Conservation (phyloP, 1,140 invertebrate genomes). For the Drosophila erecta region DNA sequence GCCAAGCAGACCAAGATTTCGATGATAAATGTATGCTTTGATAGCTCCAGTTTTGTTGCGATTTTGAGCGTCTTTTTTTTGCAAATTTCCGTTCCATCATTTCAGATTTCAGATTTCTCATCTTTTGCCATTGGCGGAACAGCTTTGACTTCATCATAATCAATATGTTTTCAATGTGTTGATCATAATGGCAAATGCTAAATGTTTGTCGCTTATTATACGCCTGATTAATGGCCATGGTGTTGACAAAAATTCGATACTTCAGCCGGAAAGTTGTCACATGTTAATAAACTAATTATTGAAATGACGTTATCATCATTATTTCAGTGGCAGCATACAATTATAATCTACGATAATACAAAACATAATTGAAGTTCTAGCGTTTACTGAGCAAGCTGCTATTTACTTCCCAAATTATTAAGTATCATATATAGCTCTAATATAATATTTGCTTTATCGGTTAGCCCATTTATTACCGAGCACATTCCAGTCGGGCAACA, state of each 20-base stretch:
- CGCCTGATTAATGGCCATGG: constrained; percentile 50
- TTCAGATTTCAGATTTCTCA: constrained; percentile 1
- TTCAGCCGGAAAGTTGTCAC: constrained; percentile 17
- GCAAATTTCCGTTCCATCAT: constrained; percentile 38
- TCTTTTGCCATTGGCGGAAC: constrained; percentile 39
- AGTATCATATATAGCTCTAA: not conserved
- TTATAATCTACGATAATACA: too few species aligned
- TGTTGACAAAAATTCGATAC: constrained; percentile 29
- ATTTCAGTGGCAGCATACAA: too few species aligned
- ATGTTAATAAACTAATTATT: constrained; percentile 4
- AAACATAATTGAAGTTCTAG: not conserved
- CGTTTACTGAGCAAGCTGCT: constrained; percentile 7
- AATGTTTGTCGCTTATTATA: constrained; percentile 52
- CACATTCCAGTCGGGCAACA: constrained; percentile 1
- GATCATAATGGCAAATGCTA: constrained; percentile 32
- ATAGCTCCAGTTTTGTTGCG: constrained; percentile 59
- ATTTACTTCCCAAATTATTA: not conserved
- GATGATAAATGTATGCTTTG: constrained; percentile 71
- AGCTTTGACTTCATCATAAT: constrained; percentile 38
- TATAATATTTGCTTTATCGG: constrained; percentile 6
- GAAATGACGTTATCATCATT: not conserved
- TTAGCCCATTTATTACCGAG: constrained; percentile 10
- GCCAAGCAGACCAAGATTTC: constrained; percentile 65
- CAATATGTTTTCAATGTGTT: constrained; percentile 45
- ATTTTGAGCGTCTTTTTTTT: constrained; percentile 29